These are phyloP conservation scores for Sarcophaga carnaria DNA, from an alignment of 2,888 invertebrate genomes.

Conservation along the genomic window DNA sequence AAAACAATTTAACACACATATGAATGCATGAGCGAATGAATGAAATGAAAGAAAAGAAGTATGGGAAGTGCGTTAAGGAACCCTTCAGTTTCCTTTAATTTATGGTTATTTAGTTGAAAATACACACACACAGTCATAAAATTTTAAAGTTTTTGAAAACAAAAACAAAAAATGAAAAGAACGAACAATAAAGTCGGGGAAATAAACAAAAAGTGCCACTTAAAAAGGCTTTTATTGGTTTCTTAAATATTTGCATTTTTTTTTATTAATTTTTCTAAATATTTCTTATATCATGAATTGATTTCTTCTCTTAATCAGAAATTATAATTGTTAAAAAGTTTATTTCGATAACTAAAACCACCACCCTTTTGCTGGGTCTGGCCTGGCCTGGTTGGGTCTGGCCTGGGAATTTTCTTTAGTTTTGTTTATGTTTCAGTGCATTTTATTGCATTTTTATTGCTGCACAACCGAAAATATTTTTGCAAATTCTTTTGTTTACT, in stretches of 20 bases:
- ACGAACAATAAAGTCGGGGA: neutral
- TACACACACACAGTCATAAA: neutral
- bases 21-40: constrained; percentile 46
- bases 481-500: constrained; percentile 55
- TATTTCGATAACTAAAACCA: constrained; percentile 1
- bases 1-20: constrained; percentile 46
- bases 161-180: constrained; percentile 3
- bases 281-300: constrained; percentile 51
- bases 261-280: constrained; percentile 57
- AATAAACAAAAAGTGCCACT: constrained; percentile 45
- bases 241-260: constrained; percentile 60
- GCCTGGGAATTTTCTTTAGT: constrained; percentile 55
- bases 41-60: neutral
- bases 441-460: constrained; percentile 77
- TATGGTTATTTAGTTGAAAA: constrained; percentile 62
- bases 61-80: constrained; percentile 33
- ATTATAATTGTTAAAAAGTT: constrained; percentile 59
- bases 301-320: constrained; percentile 45
- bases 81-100: constrained; percentile 62
- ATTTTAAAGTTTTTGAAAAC: constrained; percentile 41
- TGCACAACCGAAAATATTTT: constrained; percentile 57
- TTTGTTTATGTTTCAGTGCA: constrained; percentile 47
- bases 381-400: constrained; percentile 39
- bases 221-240: constrained; percentile 65
- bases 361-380: constrained; percentile 31